Evolutionary conservation across 2,797 vertebrate species (phyloP).

Genomic region (Petrocephalus sullivani): DNA sequence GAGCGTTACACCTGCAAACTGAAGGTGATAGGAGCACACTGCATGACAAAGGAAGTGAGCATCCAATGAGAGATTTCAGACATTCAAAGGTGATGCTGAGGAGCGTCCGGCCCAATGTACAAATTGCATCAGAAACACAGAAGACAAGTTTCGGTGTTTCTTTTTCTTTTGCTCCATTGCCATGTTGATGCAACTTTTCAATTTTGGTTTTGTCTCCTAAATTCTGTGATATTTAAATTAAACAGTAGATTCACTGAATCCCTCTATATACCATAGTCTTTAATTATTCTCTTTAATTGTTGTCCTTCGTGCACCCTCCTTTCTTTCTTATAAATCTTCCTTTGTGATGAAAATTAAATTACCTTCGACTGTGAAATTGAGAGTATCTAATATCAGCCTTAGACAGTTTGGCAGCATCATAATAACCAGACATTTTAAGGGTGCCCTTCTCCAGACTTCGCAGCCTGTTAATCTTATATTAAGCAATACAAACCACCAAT

Average conservation of each 20-base stretch:
- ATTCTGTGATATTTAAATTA: not conserved
- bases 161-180: not conserved
- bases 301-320: not conserved
- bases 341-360: not conserved
- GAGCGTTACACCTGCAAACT: not conserved
- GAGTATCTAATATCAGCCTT: not conserved
- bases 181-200: not conserved
- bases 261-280: not conserved
- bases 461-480: not conserved
- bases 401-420: not conserved
- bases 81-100: not conserved
- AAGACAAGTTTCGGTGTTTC: not conserved
- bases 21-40: not conserved
- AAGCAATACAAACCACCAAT: not conserved
- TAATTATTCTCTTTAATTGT: not conserved
- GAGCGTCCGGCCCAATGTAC: not conserved
- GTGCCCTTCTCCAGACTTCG: not conserved
- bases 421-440: not conserved
- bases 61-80: not conserved
- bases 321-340: not conserved
- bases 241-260: not conserved
- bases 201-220: not conserved
- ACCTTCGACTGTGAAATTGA: not conserved
- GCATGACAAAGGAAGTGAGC: not conserved
- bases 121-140: not conserved